phyloP scores from a whole-genome alignment of 2,888 invertebrate genomes.

The Agrilus mali region DNA sequence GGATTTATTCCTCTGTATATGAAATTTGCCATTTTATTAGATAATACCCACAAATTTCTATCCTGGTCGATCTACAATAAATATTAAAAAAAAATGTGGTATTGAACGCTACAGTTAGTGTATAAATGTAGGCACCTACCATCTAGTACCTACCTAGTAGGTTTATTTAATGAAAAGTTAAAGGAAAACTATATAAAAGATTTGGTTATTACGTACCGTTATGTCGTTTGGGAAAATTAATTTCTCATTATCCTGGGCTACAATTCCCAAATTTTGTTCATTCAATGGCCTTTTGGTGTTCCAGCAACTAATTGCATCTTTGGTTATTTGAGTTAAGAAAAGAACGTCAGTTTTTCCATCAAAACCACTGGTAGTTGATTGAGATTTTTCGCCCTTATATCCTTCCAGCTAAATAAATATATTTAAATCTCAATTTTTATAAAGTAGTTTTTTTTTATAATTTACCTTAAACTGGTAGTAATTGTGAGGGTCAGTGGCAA shows the following conservation, averaged over 20 bases:
- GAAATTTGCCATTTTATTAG: constrained; percentile 65
- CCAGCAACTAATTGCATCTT: constrained; percentile 72
- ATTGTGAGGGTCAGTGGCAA: constrained; percentile 50
- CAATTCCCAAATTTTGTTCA: constrained; percentile 51
- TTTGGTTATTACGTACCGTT: constrained; percentile 36
- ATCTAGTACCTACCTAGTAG: no score
- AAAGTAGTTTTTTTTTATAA: background rate
- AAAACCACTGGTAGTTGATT: constrained; percentile 61
- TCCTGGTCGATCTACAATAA: constrained; percentile 44
- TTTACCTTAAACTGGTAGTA: constrained; percentile 60
- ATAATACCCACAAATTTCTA: constrained; percentile 60
- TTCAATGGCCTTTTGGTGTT: constrained; percentile 54
- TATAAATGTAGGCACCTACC: no score
- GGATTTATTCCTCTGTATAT: constrained; percentile 51
- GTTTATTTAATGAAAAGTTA: background rate
- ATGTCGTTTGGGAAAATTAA: constrained; percentile 70
- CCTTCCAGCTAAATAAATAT: constrained; percentile 44
- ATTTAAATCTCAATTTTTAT: background rate
- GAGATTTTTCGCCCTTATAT: constrained; percentile 55
- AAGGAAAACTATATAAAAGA: background rate
- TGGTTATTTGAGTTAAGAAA: constrained; percentile 67
- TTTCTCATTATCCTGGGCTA: constrained; percentile 53
- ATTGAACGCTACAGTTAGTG: constrained; percentile 3
- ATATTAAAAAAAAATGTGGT: constrained; percentile 5
- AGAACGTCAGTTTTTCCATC: constrained; percentile 56